Base-by-base conservation (phyloP, 2,888 invertebrate genomes). In the Brenthis hecate region DNA sequence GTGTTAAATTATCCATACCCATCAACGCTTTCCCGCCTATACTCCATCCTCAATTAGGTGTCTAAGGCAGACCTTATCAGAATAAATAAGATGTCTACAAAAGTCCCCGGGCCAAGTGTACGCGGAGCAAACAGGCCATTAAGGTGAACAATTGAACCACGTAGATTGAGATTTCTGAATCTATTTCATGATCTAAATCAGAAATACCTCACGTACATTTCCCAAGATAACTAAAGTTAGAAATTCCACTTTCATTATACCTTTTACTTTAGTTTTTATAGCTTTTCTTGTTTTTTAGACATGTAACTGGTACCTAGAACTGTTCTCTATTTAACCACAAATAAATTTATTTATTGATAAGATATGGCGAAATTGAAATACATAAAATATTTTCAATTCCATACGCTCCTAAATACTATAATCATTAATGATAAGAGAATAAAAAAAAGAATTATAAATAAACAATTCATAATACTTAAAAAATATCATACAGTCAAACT, bases 31-130 rank as follows among this genome's bases (percentile, higher is more conserved):
- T 60, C 55, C 48, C 72, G 76, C 62, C 73, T 76, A 71, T 72
- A 64, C 73, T 73, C 77, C 76, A 76, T 77, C 68, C 75, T 74
- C 72, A 77, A 80, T 77, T 75, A 68, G 78, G 76, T 77, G 73
- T 74, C 68, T 74, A 73, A 72, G 75, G 75, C 73, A 69, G 68
- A 75, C 72, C 75, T 76, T 77, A 75, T 78, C 74, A 74, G 60
- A 71, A 65, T 74, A 76, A 73, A 75, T 71, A 77, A 75, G 61
- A 43, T 65, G 63, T 73, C 60, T 50, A 70, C 63, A 50, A 66
- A 56, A 50, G 36, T 54, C 48, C 48, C 28, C 56, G 36, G 60
- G 53, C 54, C 57, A n/a, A 36, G 50, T 51, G 57, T 19, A 63
- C 60, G 19, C 50, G 50, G 56, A 43, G 55, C 65, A 56, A 61